Conservation (phyloP, 2,113 vertebrate genomes). For the Pitta sordida region DNA sequence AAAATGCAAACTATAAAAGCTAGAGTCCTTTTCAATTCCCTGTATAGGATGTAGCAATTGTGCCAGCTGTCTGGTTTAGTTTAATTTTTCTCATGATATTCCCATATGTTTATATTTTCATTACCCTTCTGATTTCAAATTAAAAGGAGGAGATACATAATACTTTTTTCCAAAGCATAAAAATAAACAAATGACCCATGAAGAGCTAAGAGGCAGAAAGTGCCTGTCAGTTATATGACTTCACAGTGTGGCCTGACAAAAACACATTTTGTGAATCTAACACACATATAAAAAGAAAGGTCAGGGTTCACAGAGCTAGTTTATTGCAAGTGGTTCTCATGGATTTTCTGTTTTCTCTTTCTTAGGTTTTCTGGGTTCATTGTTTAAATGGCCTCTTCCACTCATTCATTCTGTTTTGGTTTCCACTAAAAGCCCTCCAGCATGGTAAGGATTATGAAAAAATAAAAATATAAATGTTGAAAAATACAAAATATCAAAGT, state of each 20-base stretch:
- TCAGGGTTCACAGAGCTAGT: constrained; percentile 88
- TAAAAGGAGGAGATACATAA: constrained; percentile 64
- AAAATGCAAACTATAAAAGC: not conserved
- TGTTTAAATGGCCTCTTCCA: constrained; percentile 99
- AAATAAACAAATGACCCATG: constrained; percentile 80
- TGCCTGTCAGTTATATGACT: constrained; percentile 91
- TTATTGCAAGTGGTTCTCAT: constrained; percentile 88
- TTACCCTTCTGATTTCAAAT: constrained; percentile 44
- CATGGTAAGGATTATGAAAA: constrained; percentile 83
- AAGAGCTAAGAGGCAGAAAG: constrained; percentile 86
- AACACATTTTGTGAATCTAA: constrained; percentile 90
- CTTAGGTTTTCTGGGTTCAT: constrained; percentile 99
- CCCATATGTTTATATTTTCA: constrained; percentile 8
- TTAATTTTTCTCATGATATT: constrained; percentile 10
- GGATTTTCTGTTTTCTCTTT: constrained; percentile 81
- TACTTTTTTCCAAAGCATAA: constrained; percentile 69
- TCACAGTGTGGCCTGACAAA: constrained; percentile 86
- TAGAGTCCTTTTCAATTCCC: not conserved
- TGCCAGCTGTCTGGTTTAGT: not conserved
- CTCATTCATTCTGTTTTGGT: constrained; percentile 99
- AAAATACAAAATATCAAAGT: not conserved
- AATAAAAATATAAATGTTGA: constrained; percentile 18
- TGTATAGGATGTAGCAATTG: not conserved
- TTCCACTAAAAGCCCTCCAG: constrained; percentile 97
- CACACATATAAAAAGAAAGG: constrained; percentile 85